Evolutionary conservation across 2,888 invertebrate species (phyloP).

Genomic region (Rhagonycha lutea): DNA sequence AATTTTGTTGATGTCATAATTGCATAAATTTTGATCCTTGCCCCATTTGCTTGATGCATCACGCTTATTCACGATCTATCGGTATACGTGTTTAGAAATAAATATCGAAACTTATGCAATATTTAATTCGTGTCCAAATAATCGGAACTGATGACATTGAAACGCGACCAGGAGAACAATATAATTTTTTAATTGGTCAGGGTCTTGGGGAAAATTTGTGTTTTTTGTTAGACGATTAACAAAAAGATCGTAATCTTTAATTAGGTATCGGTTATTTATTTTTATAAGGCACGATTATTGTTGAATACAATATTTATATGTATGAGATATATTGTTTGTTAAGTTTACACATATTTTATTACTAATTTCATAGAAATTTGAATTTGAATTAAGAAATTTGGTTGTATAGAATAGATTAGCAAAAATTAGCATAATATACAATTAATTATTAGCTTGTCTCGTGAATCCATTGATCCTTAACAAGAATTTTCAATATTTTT

Average conservation of each 20-base stretch:
- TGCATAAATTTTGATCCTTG: constrained; percentile 34
- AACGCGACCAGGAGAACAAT: constrained; percentile 9
- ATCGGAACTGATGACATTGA: constrained; percentile 40
- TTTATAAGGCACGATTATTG: neutral
- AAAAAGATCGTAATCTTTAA: neutral
- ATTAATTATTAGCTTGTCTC: no score
- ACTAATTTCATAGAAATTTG: neutral
- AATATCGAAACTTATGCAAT: neutral
- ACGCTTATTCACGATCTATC: constrained; percentile 1
- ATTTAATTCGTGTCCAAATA: constrained; percentile 7
- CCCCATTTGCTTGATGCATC: constrained; percentile 37
- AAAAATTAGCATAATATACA: neutral
- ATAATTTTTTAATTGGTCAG: constrained; percentile 15
- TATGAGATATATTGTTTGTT: neutral
- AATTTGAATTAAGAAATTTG: no score
- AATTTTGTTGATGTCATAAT: neutral
- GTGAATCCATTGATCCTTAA: neutral
- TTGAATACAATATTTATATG: neutral
- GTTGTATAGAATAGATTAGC: neutral
- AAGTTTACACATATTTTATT: neutral
- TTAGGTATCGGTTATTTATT: neutral
- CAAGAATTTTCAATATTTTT: neutral
- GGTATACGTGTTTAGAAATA: constrained; percentile 11
- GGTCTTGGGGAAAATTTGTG: constrained; percentile 3
- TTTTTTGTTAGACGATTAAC: neutral